A percentile compares a stretch with the other conserved stretches of the same genome.
Evolutionary conservation across 1,140 invertebrate species (phyloP).

Genomic region (Drosophila arizonae): DNA sequence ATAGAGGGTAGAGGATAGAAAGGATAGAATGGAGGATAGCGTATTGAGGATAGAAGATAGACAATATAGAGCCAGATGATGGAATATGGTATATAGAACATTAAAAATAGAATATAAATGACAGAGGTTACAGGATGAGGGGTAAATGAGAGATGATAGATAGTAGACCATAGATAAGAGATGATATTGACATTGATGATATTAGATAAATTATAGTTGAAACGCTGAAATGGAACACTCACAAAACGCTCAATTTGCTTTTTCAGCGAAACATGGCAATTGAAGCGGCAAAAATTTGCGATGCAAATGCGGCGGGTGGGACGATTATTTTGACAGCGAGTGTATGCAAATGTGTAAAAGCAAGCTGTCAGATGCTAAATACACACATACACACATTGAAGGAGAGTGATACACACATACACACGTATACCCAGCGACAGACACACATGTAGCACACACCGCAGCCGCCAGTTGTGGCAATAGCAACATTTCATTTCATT

Average conservation of each 20-base stretch:
- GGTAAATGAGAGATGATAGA: no score
- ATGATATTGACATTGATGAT: no score
- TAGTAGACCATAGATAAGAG: no score
- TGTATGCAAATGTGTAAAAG: conserved; percentile 39
- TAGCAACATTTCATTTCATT: conserved; percentile 70
- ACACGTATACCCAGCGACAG: neutral
- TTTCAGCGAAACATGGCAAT: neutral
- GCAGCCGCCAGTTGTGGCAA: conserved; percentile 5
- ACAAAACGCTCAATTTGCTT: conserved; percentile 1
- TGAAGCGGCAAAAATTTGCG: conserved; percentile 18
- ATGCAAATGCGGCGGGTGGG: conserved; percentile 23
- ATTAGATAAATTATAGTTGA: no score
- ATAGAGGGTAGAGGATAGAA: no score
- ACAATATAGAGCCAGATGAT: no score
- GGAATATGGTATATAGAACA: no score
- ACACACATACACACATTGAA: conserved; percentile 8
- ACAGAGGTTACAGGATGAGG: no score
- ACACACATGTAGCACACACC: neutral
- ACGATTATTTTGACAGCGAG: conserved; percentile 36
- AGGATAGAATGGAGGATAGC: no score
- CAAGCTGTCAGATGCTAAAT: conserved; percentile 16
- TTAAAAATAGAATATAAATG: no score
- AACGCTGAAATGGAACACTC: neutral
- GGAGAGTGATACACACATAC: neutral
- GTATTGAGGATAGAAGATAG: no score